Conservation (phyloP, 2,113 vertebrate genomes). For the Muntiacus muntjak region DNA sequence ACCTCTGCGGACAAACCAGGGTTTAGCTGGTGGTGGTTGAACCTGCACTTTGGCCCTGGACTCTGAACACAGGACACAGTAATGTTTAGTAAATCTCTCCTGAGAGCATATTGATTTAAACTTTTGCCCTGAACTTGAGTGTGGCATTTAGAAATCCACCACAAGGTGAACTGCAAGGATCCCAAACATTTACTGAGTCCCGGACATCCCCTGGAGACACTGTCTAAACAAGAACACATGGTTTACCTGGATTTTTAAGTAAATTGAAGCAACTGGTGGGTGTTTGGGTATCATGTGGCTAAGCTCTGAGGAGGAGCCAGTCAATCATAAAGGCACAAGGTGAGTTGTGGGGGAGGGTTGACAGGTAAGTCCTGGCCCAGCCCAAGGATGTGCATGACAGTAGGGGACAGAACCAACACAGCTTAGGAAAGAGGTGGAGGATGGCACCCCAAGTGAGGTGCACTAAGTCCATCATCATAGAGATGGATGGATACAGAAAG, state of each 20-base stretch:
- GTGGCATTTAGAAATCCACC: slow-evolving; percentile 27
- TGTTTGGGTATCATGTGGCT: background rate
- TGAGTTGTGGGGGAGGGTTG: background rate
- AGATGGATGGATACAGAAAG: background rate
- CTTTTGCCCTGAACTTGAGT: slow-evolving; percentile 23
- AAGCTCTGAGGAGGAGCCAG: background rate
- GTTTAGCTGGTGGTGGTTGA: background rate
- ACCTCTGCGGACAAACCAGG: background rate
- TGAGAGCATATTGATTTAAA: background rate
- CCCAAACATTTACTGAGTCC: slow-evolving; percentile 24
- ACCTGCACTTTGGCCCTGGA: background rate
- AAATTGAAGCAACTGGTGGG: background rate
- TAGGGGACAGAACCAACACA: background rate
- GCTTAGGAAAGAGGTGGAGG: background rate
- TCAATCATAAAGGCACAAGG: background rate
- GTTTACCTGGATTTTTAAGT: slow-evolving; percentile 9
- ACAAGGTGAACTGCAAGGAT: background rate
- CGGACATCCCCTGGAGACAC: background rate
- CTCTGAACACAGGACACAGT: background rate
- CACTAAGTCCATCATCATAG: background rate
- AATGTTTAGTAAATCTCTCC: background rate
- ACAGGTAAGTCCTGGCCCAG: background rate
- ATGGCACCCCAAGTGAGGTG: background rate
- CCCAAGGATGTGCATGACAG: background rate
- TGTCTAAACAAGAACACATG: background rate